phyloP scores from a whole-genome alignment of 2,797 vertebrate species.

The Lithobates sylvaticus region DNA sequence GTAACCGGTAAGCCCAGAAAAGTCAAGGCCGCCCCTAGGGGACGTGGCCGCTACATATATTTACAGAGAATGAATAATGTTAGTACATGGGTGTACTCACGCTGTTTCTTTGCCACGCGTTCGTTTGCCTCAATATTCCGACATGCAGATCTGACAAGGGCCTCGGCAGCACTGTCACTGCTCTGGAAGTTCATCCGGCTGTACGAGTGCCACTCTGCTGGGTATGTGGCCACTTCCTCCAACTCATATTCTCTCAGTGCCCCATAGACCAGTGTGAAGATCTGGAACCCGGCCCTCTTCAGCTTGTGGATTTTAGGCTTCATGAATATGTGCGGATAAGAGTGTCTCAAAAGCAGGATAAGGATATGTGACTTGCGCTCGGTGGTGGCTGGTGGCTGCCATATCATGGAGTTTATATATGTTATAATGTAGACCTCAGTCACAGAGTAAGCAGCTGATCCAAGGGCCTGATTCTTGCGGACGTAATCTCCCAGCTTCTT shows the following conservation, averaged over 20 bases:
- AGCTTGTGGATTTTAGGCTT: conserved; percentile 14
- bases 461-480: not conserved
- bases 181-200: not conserved
- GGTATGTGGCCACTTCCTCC: conserved; percentile 10
- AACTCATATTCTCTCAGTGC: not conserved
- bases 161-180: not conserved
- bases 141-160: not conserved
- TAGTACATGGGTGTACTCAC: conserved; percentile 1
- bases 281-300: conserved; percentile 11
- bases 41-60: too few species aligned
- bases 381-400: not conserved
- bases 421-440: not conserved
- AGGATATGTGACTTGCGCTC: not conserved
- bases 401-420: conserved; percentile 9
- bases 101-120: not conserved
- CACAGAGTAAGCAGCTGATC: not conserved
- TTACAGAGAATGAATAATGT: too few species aligned
- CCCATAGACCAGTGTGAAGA: not conserved
- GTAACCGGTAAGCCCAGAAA: too few species aligned
- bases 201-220: not conserved
- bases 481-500: not conserved
- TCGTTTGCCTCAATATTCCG: conserved; percentile 21
- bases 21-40: too few species aligned
- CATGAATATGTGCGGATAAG: not conserved
- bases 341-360: not conserved